phyloP scores from a whole-genome alignment of 2,797 vertebrate genomes.

The Anableps anableps region DNA sequence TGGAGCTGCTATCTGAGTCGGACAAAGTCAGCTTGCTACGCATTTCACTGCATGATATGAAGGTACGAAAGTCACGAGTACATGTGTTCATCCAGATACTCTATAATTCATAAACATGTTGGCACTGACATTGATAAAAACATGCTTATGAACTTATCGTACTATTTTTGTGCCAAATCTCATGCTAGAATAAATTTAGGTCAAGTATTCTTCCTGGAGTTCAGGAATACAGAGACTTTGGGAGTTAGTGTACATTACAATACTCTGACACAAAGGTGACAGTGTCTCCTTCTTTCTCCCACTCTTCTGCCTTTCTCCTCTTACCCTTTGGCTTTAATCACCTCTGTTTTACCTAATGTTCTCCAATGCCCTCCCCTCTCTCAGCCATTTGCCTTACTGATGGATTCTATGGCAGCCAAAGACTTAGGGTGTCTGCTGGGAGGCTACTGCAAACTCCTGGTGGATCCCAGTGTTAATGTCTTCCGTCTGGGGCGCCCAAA shows the following conservation, averaged over 20 bases:
- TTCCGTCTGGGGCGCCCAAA: slow-evolving; percentile 89
- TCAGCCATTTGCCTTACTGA: slow-evolving; percentile 93
- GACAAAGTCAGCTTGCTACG: slow-evolving; percentile 95
- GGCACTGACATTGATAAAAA: slow-evolving; percentile 45
- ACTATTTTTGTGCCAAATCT: slow-evolving; percentile 27
- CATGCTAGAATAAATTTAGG: slow-evolving; percentile 66
- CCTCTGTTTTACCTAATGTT: slow-evolving; percentile 59
- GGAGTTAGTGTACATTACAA: slow-evolving; percentile 42
- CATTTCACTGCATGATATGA: slow-evolving; percentile 95
- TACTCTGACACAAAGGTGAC: slow-evolving; percentile 63
- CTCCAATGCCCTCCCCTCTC: slow-evolving; percentile 55
- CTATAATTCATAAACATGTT: slow-evolving; percentile 43
- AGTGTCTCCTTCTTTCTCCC: slow-evolving; percentile 61
- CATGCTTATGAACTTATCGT: slow-evolving; percentile 37
- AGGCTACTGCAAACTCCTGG: slow-evolving; percentile 93
- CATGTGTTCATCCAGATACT: slow-evolving; percentile 11
- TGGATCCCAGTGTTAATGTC: slow-evolving; percentile 87
- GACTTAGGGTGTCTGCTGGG: slow-evolving; percentile 93
- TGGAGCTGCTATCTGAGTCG: slow-evolving; percentile 91
- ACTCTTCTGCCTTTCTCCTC: slow-evolving; percentile 49
- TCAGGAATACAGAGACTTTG: slow-evolving; percentile 48
- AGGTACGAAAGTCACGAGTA: slow-evolving; percentile 80
- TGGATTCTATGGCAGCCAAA: slow-evolving; percentile 95
- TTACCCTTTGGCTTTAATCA: slow-evolving; percentile 62
- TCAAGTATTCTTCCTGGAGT: slow-evolving; percentile 54